phyloP scores from a whole-genome alignment of 2,888 invertebrate genomes.

The Amitus sp. region DNA sequence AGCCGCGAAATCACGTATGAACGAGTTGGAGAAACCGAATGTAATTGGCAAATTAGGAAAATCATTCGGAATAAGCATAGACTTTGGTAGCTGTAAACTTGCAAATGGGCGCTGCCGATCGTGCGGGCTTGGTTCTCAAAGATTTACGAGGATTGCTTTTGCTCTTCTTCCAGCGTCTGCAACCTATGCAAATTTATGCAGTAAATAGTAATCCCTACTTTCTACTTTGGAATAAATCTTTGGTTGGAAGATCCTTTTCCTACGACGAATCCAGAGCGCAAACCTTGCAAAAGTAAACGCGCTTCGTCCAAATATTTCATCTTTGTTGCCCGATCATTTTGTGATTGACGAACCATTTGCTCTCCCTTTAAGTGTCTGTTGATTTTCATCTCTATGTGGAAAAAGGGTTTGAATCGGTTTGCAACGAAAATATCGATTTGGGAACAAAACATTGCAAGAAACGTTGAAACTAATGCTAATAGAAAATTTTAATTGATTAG shows the following conservation, averaged over 20 bases:
- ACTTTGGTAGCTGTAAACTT: slow-evolving; percentile 47
- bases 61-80: slow-evolving; percentile 13
- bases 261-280: slow-evolving; percentile 40
- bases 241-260: slow-evolving; percentile 31
- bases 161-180: slow-evolving; percentile 34
- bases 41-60: not conserved
- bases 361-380: not conserved
- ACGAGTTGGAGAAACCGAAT: not conserved
- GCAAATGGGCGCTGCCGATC: slow-evolving; percentile 50
- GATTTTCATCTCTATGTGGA: too few species aligned
- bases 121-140: slow-evolving; percentile 47
- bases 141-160: slow-evolving; percentile 49
- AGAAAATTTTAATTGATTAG: too few species aligned
- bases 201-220: slow-evolving; percentile 53
- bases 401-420: too few species aligned
- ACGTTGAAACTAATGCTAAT: too few species aligned
- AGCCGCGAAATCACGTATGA: too few species aligned
- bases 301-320: too few species aligned
- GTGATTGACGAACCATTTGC: slow-evolving; percentile 9
- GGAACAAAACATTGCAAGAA: too few species aligned
- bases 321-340: too few species aligned
- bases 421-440: too few species aligned
- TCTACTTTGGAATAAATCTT: slow-evolving; percentile 51
- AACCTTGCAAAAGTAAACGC: slow-evolving; percentile 34
- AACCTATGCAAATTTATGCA: slow-evolving; percentile 54